Evolutionary conservation across 2,888 invertebrate species (phyloP).

Genomic region (Litoditis marina): DNA sequence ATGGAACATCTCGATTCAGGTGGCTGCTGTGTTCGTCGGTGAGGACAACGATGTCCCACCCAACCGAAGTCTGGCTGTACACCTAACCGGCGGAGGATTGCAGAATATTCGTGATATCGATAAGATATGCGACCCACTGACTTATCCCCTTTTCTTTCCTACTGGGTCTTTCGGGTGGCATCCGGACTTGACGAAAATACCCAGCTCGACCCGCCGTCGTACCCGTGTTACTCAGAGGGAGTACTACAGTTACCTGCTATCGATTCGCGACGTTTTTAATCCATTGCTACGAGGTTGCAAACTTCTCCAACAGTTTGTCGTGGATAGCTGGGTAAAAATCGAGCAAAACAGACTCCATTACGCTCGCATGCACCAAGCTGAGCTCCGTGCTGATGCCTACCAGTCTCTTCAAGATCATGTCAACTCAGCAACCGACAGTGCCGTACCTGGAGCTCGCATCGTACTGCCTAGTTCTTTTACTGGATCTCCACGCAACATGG

Average conservation of each 20-base stretch:
- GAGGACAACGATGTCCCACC: too few relatives aligned
- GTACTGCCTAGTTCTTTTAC: constrained; percentile 52
- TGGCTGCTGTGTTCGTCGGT: too few relatives aligned
- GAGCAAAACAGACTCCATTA: constrained; percentile 60
- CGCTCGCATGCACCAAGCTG: constrained; percentile 57
- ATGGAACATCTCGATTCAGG: too few relatives aligned
- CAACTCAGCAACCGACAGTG: too few relatives aligned
- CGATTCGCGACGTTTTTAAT: constrained; percentile 43
- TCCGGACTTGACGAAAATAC: constrained; percentile 7
- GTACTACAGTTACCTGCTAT: constrained; percentile 40
- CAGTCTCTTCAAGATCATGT: constrained; percentile 49
- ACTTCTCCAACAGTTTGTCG: constrained; percentile 60
- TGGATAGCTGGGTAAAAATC: constrained; percentile 62
- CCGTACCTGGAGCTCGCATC: too few relatives aligned
- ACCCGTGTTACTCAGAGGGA: constrained; percentile 39
- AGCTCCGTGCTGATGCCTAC: constrained; percentile 49
- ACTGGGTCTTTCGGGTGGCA: constrained; percentile 40
- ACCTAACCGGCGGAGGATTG: too few relatives aligned
- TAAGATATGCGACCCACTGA: constrained; percentile 63
- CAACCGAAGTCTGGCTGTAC: too few relatives aligned
- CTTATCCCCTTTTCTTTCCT: constrained; percentile 63
- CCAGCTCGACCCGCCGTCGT: too few relatives aligned
- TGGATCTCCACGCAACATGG: constrained; percentile 61
- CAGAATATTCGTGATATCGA: too few relatives aligned
- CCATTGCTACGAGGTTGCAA: constrained; percentile 43